Conservation (phyloP, 2,888 invertebrate species). For the Danaus chrysippus region DNA sequence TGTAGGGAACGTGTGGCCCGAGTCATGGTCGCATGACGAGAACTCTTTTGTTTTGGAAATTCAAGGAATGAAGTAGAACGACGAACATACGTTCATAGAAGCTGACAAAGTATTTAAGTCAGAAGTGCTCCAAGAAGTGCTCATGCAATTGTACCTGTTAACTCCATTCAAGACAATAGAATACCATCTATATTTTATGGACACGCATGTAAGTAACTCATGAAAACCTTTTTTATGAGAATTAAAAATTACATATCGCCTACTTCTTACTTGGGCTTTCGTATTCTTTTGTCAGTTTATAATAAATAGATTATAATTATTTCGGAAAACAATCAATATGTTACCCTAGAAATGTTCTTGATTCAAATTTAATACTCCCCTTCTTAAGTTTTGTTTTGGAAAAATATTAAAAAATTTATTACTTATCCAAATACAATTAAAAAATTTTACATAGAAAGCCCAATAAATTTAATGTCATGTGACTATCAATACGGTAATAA, state of each 20-base stretch:
- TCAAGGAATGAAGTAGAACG: conserved; percentile 60
- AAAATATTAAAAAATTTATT: no score
- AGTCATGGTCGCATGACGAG: conserved; percentile 60
- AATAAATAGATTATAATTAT: no score
- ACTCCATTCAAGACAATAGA: conserved; percentile 52
- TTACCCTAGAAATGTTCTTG: no score
- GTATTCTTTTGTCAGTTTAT: no score
- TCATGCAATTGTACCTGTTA: conserved; percentile 65
- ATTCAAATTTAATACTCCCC: no score
- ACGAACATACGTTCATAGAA: conserved; percentile 60
- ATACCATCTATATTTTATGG: conserved; percentile 69
- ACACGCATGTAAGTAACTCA: conserved; percentile 65
- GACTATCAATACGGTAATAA: no score
- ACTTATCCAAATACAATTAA: no score
- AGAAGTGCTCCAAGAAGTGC: conserved; percentile 47
- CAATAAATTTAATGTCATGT: no score
- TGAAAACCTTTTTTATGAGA: conserved; percentile 5
- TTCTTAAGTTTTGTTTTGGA: no score
- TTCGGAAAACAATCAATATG: no score
- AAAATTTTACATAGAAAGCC: no score
- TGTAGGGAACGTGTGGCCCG: conserved; percentile 58
- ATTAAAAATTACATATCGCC: not conserved
- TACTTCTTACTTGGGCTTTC: no score
- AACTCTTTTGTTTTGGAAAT: conserved; percentile 54
- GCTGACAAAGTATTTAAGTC: conserved; percentile 59